These are phyloP conservation scores for Drosophila willistoni DNA, from an alignment of 1,140 invertebrate species.

Conservation along the genomic window DNA sequence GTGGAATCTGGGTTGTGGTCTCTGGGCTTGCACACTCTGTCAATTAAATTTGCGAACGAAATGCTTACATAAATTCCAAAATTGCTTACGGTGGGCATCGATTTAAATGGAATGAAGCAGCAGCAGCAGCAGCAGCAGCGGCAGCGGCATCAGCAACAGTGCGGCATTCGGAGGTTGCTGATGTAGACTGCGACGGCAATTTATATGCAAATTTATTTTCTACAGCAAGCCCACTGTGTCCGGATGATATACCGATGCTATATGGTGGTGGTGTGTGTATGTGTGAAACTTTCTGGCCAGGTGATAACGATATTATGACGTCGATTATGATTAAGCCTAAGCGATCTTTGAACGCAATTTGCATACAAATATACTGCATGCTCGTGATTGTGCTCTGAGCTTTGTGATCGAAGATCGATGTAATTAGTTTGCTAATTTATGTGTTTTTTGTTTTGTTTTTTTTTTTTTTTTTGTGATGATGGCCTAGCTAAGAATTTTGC, in stretches of 20 bases:
- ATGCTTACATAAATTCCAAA: conserved; percentile 80
- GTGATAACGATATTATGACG: conserved; percentile 78
- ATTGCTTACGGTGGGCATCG: conserved; percentile 79
- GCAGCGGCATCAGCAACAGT: not conserved
- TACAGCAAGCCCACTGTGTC: conserved; percentile 44
- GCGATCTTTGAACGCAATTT: conserved; percentile 66
- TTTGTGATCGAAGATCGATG: conserved; percentile 61
- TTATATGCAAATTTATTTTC: conserved; percentile 78
- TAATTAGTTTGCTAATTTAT: conserved; percentile 80
- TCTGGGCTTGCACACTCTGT: conserved; percentile 47
- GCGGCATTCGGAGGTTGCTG: conserved; percentile 14
- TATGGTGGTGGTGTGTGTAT: not conserved
- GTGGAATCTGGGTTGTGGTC: not conserved
- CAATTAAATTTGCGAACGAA: conserved; percentile 79
- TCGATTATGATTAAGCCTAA: conserved; percentile 74
- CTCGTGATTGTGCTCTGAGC: conserved; percentile 72
- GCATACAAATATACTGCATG: conserved; percentile 77
- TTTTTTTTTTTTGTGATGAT: not conserved
- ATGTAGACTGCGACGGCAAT: conserved; percentile 38
- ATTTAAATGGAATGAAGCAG: conserved; percentile 68
- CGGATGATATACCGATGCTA: conserved; percentile 9
- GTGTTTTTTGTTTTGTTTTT: conserved; percentile 33
- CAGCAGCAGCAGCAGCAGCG: not conserved
- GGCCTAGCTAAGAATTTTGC: not conserved
- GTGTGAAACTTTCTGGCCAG: conserved; percentile 37